These are phyloP conservation scores for Heliconius cydno DNA, from an alignment of 2,888 invertebrate genomes.

Conservation along the genomic window DNA sequence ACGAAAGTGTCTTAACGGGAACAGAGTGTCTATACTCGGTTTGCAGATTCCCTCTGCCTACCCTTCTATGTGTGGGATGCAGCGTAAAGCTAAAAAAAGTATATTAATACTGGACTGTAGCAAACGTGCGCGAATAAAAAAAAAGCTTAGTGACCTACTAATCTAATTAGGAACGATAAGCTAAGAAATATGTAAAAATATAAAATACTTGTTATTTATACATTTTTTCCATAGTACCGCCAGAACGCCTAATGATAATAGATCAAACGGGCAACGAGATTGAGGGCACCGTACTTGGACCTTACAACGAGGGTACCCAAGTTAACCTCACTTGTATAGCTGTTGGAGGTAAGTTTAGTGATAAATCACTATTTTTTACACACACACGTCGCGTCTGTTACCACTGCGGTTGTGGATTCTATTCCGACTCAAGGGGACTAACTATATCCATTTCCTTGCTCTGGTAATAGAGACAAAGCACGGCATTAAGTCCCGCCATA, in stretches of 20 bases:
- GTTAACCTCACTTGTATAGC: constrained; percentile 90
- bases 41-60: not conserved
- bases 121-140: not conserved
- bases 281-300: constrained; percentile 87
- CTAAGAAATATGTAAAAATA: not conserved
- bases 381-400: not conserved
- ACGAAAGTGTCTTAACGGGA: not conserved
- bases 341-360: constrained; percentile 83
- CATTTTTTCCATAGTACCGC: constrained; percentile 85
- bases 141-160: not conserved
- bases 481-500: too few species aligned
- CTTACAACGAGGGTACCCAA: constrained; percentile 90
- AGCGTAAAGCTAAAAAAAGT: not conserved
- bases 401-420: not conserved
- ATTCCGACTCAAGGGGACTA: too few species aligned
- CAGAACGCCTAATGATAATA: constrained; percentile 87
- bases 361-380: not conserved
- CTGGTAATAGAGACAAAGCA: too few species aligned
- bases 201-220: not conserved
- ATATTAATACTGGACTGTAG: too few species aligned
- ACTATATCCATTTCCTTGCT: too few species aligned
- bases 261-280: constrained; percentile 88
- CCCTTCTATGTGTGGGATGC: not conserved
- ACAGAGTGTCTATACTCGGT: not conserved
- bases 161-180: not conserved